Base-by-base conservation (phyloP, 2,888 invertebrate genomes). In the Hyposoter didymator region DNA sequence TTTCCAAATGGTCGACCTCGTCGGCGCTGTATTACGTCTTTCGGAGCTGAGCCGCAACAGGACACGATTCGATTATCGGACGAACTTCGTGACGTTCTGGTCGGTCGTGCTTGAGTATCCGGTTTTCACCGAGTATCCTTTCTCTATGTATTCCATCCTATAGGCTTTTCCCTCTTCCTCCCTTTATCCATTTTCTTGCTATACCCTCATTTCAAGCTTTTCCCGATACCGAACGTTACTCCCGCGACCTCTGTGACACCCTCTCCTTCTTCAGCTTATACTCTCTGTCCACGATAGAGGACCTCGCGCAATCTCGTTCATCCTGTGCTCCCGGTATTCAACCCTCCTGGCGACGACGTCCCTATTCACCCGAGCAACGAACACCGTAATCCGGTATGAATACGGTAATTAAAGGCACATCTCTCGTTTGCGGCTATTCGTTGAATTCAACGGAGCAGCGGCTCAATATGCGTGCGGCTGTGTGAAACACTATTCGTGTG, bases 11-110 rank as follows among this genome's bases (percentile, higher is more conserved):
- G 78, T 83, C 62, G 19, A 17, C 17, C 39, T 82, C 47, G 19
- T 32, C 47, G 39, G 45, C 70, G 55, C 6, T 43, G 45, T 52
- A 45, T 8, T 17, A 62, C 19, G 64, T 64, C 74, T 55, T 70
- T 52, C 55, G 55, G 28, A 82, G 75, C 80, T 47, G 62, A 76
- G 43, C 52, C 45, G 80, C 80, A 73, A 84, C 76, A 69, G 84
- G 69, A 87, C 84, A 82, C 86, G 89, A 91, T 90, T 91, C 89
- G 90, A 91, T 91, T 91, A 91, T 91, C 90, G 91, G 89, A 83
- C 86, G 86, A 91, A 91, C 88, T 91, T 91, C 85, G 85, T 87
- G 87, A 89, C 88, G 86, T 87, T 88, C 88, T 88, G 28, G 28
- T 59, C 19, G 70, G 64, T 78, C 67, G 85, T 32, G 83, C 80